A percentile compares a stretch with the other conserved stretches of the same genome.
These are phyloP conservation scores for Didymodactylos carnosus DNA, from an alignment of 2,888 invertebrate species.

Conservation along the genomic window DNA sequence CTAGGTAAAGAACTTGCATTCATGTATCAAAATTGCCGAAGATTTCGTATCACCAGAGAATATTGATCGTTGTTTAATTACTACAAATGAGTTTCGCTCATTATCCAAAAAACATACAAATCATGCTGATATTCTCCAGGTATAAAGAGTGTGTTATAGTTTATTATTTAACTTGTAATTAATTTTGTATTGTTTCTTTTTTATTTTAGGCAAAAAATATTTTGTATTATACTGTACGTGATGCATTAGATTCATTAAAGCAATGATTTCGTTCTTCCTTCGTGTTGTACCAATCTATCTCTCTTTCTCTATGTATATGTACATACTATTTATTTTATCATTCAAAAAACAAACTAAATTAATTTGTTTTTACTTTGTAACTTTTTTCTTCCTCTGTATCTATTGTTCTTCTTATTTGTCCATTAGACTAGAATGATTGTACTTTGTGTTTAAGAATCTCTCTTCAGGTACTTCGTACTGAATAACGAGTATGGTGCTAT, in stretches of 20 bases:
- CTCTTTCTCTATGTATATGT: too few species aligned
- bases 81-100: slow-evolving; percentile 83
- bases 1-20: slow-evolving; percentile 71
- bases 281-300: too few species aligned
- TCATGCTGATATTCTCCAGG: slow-evolving; percentile 75
- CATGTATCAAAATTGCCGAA: slow-evolving; percentile 91
- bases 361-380: too few species aligned
- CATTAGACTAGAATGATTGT: too few species aligned
- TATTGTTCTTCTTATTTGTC: too few species aligned
- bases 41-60: slow-evolving; percentile 97
- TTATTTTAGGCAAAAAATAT: not conserved
- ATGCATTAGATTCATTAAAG: not conserved
- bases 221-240: not conserved
- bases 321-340: too few species aligned
- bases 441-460: too few species aligned
- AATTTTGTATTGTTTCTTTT: not conserved
- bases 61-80: slow-evolving; percentile 77
- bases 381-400: too few species aligned
- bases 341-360: too few species aligned
- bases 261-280: too few species aligned
- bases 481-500: too few species aligned
- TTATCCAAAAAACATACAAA: slow-evolving; percentile 79
- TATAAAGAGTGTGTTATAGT: slow-evolving; percentile 17
- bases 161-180: not conserved
- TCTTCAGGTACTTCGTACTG: too few species aligned